phyloP scores from a whole-genome alignment of 2,888 invertebrate genomes.

The Epinotia bilunana region DNA sequence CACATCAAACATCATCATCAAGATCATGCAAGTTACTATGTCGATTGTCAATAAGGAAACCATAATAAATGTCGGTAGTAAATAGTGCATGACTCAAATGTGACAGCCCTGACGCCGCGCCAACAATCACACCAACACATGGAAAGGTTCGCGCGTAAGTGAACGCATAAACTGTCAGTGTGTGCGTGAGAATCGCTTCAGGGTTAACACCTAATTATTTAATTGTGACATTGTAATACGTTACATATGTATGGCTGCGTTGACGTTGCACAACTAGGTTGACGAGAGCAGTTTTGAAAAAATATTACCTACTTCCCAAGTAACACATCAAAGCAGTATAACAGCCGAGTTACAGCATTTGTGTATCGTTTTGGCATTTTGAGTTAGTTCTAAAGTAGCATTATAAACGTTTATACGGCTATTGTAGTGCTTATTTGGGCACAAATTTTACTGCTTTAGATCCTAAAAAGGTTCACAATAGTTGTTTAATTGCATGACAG shows the following conservation, averaged over 20 bases:
- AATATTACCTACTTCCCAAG: too few species aligned
- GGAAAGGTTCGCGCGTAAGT: constrained; percentile 6
- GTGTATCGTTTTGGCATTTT: too few species aligned
- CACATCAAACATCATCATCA: constrained; percentile 44
- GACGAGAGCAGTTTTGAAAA: neutral
- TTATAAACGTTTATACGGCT: too few species aligned
- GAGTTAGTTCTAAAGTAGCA: too few species aligned
- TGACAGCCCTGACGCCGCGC: constrained; percentile 36
- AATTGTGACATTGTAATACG: constrained; percentile 25
- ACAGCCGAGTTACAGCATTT: too few species aligned
- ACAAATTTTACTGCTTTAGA: too few species aligned
- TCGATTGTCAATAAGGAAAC: constrained; percentile 52
- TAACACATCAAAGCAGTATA: too few species aligned
- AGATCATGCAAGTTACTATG: constrained; percentile 45
- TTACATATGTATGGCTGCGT: neutral
- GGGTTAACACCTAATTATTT: constrained; percentile 31
- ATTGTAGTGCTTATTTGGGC: too few species aligned
- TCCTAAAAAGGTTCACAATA: too few species aligned
- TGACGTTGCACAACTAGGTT: neutral
- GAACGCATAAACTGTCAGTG: constrained; percentile 10
- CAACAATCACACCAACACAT: constrained; percentile 31
- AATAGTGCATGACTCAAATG: constrained; percentile 46
- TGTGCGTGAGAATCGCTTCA: constrained; percentile 23
- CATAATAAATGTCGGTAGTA: constrained; percentile 49
- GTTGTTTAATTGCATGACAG: too few species aligned